These are phyloP conservation scores for Apocheima hispidaria DNA, from an alignment of 2,888 invertebrate genomes.

Conservation along the genomic window DNA sequence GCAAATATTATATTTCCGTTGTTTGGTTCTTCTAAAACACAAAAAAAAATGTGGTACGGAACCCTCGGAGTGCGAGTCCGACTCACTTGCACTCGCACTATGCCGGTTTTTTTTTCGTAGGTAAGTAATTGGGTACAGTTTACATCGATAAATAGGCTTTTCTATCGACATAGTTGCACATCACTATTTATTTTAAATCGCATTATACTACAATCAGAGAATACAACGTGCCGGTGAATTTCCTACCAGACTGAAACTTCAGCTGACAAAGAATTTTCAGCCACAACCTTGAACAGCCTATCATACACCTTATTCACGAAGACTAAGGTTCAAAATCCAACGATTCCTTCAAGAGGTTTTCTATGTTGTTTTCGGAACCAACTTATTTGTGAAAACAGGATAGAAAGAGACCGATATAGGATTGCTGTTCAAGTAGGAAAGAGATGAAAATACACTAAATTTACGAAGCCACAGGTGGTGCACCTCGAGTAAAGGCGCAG, in stretches of 20 bases:
- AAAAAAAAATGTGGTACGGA: too few relatives aligned
- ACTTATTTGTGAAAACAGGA: slow-evolving; percentile 85
- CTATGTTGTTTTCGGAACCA: slow-evolving; percentile 85
- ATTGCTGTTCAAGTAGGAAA: slow-evolving; percentile 52
- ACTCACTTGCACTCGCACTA: too few relatives aligned
- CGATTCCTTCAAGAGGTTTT: slow-evolving; percentile 61
- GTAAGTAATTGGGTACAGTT: too few relatives aligned
- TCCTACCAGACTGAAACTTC: slow-evolving; percentile 74
- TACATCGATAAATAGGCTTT: background rate
- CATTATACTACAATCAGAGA: slow-evolving; percentile 83
- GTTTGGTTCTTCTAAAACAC: too few relatives aligned
- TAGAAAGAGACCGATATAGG: slow-evolving; percentile 61
- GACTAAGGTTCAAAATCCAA: slow-evolving; percentile 53
- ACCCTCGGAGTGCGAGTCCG: too few relatives aligned
- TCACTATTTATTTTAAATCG: slow-evolving; percentile 80
- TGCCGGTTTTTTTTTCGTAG: background rate
- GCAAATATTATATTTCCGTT: too few relatives aligned
- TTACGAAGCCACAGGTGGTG: slow-evolving; percentile 86
- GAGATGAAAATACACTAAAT: slow-evolving; percentile 78
- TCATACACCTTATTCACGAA: slow-evolving; percentile 50
- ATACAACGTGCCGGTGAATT: slow-evolving; percentile 73
- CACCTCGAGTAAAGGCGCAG: slow-evolving; percentile 76
- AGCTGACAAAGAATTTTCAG: slow-evolving; percentile 72
- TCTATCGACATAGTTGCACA: slow-evolving; percentile 45
- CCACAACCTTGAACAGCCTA: slow-evolving; percentile 41